Conservation (phyloP, 2,113 vertebrate species). For the Athene noctua region DNA sequence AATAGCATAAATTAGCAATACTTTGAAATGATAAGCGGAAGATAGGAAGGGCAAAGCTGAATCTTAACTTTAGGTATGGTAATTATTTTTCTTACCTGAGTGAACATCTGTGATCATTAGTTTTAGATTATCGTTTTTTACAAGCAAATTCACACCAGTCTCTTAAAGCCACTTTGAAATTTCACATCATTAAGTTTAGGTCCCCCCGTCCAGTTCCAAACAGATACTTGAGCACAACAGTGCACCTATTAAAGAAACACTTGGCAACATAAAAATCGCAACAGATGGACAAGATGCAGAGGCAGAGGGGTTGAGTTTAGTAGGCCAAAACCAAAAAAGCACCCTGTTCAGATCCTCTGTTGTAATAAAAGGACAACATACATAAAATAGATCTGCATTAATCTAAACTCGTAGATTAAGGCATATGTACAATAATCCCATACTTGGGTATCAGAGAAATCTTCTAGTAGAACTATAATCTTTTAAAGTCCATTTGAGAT, state of each 20-base stretch:
- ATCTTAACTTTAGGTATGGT: not conserved
- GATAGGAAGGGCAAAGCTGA: not conserved
- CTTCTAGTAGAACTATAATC: not conserved
- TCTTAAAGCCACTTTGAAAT: constrained; percentile 27
- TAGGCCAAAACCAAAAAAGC: not conserved
- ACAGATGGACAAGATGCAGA: constrained; percentile 6
- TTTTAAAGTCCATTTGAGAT: not conserved
- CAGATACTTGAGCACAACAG: not conserved
- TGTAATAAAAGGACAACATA: not conserved
- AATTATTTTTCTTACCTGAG: not conserved
- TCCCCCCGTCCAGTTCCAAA: not conserved
- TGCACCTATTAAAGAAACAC: not conserved
- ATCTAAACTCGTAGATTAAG: not conserved
- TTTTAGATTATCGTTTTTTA: constrained; percentile 21
- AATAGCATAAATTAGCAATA: not conserved
- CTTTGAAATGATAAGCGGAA: not conserved
- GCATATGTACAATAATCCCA: not conserved
- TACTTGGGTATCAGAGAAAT: not conserved
- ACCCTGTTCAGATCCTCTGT: not conserved
- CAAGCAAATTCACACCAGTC: not conserved
- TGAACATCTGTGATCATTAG: constrained; percentile 22
- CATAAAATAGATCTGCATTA: not conserved
- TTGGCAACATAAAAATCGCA: not conserved
- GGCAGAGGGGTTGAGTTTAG: not conserved
- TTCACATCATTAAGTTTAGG: not conserved